These are phyloP conservation scores for Xanthorhoe designata DNA, from an alignment of 2,888 invertebrate species.

Conservation along the genomic window DNA sequence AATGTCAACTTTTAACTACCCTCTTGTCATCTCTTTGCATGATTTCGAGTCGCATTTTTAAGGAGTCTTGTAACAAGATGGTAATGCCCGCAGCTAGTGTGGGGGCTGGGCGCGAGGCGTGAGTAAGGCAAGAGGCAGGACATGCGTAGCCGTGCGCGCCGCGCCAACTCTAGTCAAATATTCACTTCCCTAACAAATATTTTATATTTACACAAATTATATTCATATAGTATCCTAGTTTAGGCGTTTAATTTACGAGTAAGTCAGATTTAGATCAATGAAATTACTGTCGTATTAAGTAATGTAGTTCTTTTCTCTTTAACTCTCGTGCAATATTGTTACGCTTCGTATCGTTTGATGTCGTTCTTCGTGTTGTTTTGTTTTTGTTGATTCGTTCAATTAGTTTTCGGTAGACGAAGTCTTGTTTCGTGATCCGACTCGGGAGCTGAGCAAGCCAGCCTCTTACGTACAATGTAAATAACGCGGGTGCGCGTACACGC, in stretches of 20 bases:
- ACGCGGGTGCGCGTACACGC: constrained; percentile 37
- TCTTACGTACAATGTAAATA: constrained; percentile 44
- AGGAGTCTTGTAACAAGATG: constrained; percentile 18
- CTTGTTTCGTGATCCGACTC: constrained; percentile 59
- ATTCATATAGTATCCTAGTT: constrained; percentile 86
- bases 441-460: constrained; percentile 56
- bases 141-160: constrained; percentile 38
- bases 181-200: constrained; percentile 83
- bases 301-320: constrained; percentile 72
- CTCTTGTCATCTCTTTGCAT: constrained; percentile 24
- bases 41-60: constrained; percentile 20
- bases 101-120: constrained; percentile 21
- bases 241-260: constrained; percentile 82
- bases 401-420: constrained; percentile 64
- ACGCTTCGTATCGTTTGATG: constrained; percentile 75
- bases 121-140: constrained; percentile 45
- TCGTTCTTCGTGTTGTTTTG: constrained; percentile 63
- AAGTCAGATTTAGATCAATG: constrained; percentile 69
- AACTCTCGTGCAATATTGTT: constrained; percentile 83
- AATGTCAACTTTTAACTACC: constrained; percentile 34
- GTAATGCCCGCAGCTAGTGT: constrained; percentile 15
- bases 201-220: constrained; percentile 87
- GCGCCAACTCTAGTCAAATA: constrained; percentile 84
- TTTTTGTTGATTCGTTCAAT: constrained; percentile 59
- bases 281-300: constrained; percentile 62